Conservation (phyloP, 2,113 vertebrate genomes). For the Cyphomyrus plagiostoma region DNA sequence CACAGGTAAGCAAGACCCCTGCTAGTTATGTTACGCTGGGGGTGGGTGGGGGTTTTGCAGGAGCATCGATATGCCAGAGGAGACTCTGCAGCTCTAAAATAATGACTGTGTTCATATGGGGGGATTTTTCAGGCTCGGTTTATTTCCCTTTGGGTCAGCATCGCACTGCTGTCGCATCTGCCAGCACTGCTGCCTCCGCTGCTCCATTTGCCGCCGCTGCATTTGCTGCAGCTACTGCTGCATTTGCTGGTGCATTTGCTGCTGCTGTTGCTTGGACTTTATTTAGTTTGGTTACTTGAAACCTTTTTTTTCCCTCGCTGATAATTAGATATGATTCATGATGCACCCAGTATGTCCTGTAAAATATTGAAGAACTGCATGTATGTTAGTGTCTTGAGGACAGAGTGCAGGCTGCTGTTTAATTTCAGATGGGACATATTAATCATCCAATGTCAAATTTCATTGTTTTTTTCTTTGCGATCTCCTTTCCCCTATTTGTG, state of each 20-base stretch:
- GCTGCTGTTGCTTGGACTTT: neutral
- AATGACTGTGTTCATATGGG: neutral
- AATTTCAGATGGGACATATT: neutral
- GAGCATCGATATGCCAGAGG: neutral
- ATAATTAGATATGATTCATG: neutral
- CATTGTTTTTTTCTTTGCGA: neutral
- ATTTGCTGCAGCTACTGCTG: neutral
- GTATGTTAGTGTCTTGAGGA: neutral
- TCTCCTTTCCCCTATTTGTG: neutral
- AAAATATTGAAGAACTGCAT: neutral
- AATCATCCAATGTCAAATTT: neutral
- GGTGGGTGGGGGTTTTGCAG: neutral
- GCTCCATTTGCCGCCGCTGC: neutral
- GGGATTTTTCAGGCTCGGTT: neutral
- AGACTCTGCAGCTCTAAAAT: neutral
- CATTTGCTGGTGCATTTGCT: neutral
- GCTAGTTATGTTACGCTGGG: slow-evolving; percentile 35
- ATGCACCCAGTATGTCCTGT: neutral
- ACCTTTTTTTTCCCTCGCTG: neutral
- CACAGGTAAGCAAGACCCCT: slow-evolving; percentile 66
- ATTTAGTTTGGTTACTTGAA: neutral
- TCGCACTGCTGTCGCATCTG: neutral
- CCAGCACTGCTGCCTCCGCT: neutral
- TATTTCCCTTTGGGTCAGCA: neutral
- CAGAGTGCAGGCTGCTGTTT: neutral